Base-by-base conservation (phyloP, 1,140 invertebrate species). In the Halesus radiatus region DNA sequence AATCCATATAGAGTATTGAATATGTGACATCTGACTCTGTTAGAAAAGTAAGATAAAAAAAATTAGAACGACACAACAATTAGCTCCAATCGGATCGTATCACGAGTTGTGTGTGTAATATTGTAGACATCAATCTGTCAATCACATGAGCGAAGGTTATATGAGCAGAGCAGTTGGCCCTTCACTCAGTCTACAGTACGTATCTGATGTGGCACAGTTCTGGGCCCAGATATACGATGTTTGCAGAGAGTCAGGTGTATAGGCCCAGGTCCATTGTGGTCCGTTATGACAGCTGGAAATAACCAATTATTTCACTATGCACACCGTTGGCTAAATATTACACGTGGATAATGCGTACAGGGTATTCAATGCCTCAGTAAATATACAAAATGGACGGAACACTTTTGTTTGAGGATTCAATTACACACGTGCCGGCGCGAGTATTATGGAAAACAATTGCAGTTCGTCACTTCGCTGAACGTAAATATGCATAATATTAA, bases 201-300 rank as follows among this genome's bases (percentile, higher is more conserved):
- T 10, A 45, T 45, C 37, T 45, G 37, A 45, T 45, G 37, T 45
- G 37, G 37, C 37, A 45, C 37, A 45, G 1, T 13, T 45, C 37
- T 45, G 37, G 2, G 37, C 37, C 7, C 37, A 45, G 37, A 10
- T 45, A 45, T 13, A 45, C 37, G 37, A 45, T 45, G 37, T 45
- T 45, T 45, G 10, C 37, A 45, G 37, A 32, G 32, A 45, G 37
- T 45, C 37, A 45, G 37, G 37, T 45, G 56, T 23, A 20, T 18
- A 18, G 18, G 23, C 56, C 56, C 10, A 60, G 7, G 13, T 10
- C 18, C 56, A 23, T 60, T 18, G 56, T 18, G 56, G 56, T 23
- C 56, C 56, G 56, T 60, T 60, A 60, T 60, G 56, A 60, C 56
- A 60, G 56, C 56, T 60, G 56, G 18, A 23, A 60, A 60, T 60